Evolutionary conservation across 2,113 vertebrate species (phyloP).

Genomic region (Loxodonta africana): DNA sequence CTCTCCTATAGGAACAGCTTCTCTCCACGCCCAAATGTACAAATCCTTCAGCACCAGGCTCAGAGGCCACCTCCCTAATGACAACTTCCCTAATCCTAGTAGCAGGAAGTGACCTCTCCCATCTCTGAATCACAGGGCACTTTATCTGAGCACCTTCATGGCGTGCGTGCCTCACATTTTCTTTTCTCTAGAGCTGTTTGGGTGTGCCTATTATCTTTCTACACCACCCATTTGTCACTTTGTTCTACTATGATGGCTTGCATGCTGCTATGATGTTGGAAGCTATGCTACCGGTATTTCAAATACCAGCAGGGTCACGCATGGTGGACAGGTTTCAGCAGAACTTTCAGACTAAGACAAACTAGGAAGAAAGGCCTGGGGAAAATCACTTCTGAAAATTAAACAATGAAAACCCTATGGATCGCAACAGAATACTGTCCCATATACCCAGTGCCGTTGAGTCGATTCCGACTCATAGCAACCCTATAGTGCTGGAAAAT

Average conservation of each 20-base stretch:
- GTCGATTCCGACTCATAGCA: no score
- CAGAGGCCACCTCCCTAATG: background rate
- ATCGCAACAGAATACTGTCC: background rate
- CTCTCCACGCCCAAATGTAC: background rate
- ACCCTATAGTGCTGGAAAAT: no score
- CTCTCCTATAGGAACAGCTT: background rate
- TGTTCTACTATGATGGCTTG: background rate
- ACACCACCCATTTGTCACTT: background rate
- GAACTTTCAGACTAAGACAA: background rate
- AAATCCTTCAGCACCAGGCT: background rate
- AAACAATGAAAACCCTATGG: background rate
- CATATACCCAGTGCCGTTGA: no score
- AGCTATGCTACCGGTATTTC: background rate
- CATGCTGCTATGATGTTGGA: background rate
- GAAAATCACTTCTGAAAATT: background rate
- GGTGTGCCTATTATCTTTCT: background rate
- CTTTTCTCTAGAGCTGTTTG: background rate
- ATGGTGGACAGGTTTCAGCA: background rate
- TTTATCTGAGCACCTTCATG: accelerated
- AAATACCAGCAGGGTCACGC: background rate
- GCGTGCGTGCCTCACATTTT: accelerated
- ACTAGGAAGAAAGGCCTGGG: background rate
- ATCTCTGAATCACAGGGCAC: background rate
- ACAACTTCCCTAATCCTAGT: background rate
- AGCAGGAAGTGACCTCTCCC: constrained; percentile 37